Conservation (phyloP, 2,888 invertebrate species). For the Myopa tessellatipennis region DNA sequence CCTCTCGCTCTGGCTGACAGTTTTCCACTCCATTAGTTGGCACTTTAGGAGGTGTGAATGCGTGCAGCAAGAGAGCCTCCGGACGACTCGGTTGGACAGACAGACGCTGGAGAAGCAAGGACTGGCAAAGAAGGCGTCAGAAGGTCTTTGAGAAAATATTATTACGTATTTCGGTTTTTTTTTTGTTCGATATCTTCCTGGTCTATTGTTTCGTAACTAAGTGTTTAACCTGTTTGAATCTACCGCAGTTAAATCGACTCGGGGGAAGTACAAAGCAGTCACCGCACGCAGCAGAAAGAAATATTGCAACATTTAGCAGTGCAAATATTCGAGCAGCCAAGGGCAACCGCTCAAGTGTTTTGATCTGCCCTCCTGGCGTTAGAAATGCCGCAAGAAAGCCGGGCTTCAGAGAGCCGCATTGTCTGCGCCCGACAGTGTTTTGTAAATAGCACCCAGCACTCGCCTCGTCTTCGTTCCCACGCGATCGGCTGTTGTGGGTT, state of each 20-base stretch:
- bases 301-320: slow-evolving; percentile 36
- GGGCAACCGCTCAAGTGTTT: background rate
- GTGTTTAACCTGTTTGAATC: slow-evolving; percentile 40
- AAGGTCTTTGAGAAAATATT: slow-evolving; percentile 36
- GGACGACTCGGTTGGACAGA: too few relatives aligned
- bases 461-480: background rate
- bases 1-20: slow-evolving; percentile 11
- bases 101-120: too few relatives aligned
- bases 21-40: slow-evolving; percentile 20
- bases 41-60: slow-evolving; percentile 42
- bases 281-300: background rate
- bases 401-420: slow-evolving; percentile 24
- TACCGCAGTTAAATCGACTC: background rate
- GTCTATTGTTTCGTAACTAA: background rate
- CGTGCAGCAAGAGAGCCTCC: background rate
- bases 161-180: background rate
- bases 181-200: slow-evolving; percentile 17
- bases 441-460: slow-evolving; percentile 37
- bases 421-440: slow-evolving; percentile 35
- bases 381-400: background rate
- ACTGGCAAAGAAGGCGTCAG: slow-evolving; percentile 31
- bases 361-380: slow-evolving; percentile 16
- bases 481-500: background rate
- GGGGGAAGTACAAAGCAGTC: background rate
- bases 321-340: slow-evolving; percentile 21